Evolutionary conservation across 2,888 invertebrate genomes (phyloP), one percentile per base, ranked within the genome.

Genomic region (Erebia epiphron): DNA sequence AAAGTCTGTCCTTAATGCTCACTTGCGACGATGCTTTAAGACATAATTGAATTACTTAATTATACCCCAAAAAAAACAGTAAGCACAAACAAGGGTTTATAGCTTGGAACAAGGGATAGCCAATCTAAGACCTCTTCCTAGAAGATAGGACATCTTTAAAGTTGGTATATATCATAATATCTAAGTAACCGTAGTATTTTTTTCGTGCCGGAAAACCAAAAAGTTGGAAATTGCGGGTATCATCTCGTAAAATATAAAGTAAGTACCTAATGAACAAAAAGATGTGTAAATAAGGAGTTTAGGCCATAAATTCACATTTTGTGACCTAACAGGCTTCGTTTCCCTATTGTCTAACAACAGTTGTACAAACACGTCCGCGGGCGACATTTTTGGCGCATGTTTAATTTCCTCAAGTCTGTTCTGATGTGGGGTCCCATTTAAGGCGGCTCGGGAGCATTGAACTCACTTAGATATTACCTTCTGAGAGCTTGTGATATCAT

Each of bases 401-500:
- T 76, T 76, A 72, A 77, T 77, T 79, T 78, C 74, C 76, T 77
- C 73, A 69, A 74, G 72, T 77, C 52, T 52, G 52, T 52, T 52
- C 68, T 67, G 71, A 79, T 79, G 66, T 72, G 65, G 63, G 70
- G 76, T 77, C 80, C 85, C 82, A 82, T 82, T 79, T 82, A 82
- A 78, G 83, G 84, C 77, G 71, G 71, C 79, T 78, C 4, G 70
- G 69, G 85, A 76, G 75, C 83, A 77, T 76, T 80, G 83, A 82
- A 80, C 83, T 75, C 35, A 63, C 73, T 78, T 78, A 81, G 79
- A 79, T 77, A 80, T 86, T 85, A 84, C 86, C 86, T 85, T 83
- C 81, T 83, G 79, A 69, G 80, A 76, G 73, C 73, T 70, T 75
- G 79, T 86, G 86, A 86, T 81, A 82, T 86, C 86, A 86, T 79